Evolutionary conservation across 2,888 invertebrate species (phyloP).

Genomic region (Andrena camellia): DNA sequence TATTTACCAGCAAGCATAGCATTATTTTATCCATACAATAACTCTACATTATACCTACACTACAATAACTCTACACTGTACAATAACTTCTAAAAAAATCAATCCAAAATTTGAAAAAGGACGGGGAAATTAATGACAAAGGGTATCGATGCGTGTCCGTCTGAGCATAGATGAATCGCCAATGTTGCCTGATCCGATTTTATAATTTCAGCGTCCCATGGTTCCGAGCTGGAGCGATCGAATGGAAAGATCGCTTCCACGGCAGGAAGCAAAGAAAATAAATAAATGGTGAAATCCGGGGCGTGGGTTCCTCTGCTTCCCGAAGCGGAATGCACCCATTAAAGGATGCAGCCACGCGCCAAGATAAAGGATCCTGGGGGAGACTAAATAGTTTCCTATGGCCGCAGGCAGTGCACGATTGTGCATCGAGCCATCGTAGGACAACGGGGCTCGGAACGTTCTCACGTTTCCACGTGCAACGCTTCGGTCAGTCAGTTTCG

Average conservation of each 20-base stretch:
- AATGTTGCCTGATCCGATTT: neutral
- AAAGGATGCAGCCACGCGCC: conserved; percentile 77
- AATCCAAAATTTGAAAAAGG: neutral
- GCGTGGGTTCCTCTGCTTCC: conserved; percentile 69
- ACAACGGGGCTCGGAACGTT: conserved; percentile 65
- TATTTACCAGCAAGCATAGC: too few species aligned
- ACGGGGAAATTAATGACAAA: neutral
- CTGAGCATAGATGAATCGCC: neutral
- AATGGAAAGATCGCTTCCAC: conserved; percentile 44
- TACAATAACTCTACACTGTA: too few species aligned
- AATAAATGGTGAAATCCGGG: conserved; percentile 58
- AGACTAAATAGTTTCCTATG: conserved; percentile 77
- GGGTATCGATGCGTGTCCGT: neutral
- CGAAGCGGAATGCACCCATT: conserved; percentile 76
- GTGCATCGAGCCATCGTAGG: conserved; percentile 73
- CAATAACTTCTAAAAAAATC: too few species aligned
- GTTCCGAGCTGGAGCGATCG: neutral
- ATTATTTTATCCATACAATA: too few species aligned
- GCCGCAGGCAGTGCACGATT: conserved; percentile 80
- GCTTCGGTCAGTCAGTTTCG: conserved; percentile 33
- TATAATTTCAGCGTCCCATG: neutral
- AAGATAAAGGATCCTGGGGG: conserved; percentile 74
- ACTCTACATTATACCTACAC: too few species aligned
- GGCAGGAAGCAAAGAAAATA: conserved; percentile 35
- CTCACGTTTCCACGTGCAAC: conserved; percentile 74